A percentile compares a stretch with the other conserved stretches of the same genome.
phyloP scores from a whole-genome alignment of 2,113 vertebrate species.

The Irena cyanogastra region DNA sequence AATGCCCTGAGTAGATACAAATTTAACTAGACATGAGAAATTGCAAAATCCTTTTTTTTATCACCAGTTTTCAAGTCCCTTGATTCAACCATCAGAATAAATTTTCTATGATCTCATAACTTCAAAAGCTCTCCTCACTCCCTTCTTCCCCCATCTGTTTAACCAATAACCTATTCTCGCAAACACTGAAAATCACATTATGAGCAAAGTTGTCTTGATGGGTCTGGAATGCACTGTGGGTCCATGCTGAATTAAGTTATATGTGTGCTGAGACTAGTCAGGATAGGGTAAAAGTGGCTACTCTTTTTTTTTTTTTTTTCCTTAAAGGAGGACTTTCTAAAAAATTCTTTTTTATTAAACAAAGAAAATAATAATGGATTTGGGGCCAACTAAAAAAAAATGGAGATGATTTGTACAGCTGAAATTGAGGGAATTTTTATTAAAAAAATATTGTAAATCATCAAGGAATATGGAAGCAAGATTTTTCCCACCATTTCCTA shows the following conservation, averaged over 20 bases:
- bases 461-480: not conserved
- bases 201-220: not conserved
- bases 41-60: not conserved
- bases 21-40: slow-evolving; percentile 46
- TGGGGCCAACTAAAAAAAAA: not conserved
- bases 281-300: not conserved
- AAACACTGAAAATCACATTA: slow-evolving; percentile 37
- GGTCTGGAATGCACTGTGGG: not conserved
- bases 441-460: not conserved
- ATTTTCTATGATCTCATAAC: slow-evolving; percentile 28
- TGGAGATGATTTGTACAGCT: not conserved
- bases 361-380: not conserved
- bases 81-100: slow-evolving; percentile 22
- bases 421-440: not conserved
- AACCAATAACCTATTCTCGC: slow-evolving; percentile 22
- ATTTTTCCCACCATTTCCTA: not conserved
- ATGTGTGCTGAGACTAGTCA: not conserved
- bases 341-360: not conserved
- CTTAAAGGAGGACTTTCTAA: not conserved
- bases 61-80: not conserved
- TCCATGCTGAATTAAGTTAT: not conserved
- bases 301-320: not conserved
- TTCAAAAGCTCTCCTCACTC: slow-evolving; percentile 9
- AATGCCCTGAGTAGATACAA: not conserved
- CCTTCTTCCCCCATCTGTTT: slow-evolving; percentile 5